Conservation (phyloP, 2,113 vertebrate species). For the Microtus oregoni region DNA sequence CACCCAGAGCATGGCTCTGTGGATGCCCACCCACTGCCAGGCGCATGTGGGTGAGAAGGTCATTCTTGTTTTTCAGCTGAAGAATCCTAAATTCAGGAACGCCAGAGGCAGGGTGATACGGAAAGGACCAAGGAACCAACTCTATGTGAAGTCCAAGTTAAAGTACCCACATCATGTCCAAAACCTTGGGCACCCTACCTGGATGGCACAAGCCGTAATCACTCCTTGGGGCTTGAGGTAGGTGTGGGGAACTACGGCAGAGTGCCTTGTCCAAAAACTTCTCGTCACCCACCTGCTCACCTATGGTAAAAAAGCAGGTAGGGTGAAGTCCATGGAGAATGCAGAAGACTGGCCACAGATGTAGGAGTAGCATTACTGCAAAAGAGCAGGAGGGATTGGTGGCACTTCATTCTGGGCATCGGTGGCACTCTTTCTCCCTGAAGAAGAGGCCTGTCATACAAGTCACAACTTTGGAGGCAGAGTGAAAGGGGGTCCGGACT, state of each 20-base stretch:
- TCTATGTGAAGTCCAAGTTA: neutral
- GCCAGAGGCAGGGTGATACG: neutral
- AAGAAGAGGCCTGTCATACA: neutral
- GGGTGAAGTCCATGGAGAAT: rapidly evolving
- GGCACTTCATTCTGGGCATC: neutral
- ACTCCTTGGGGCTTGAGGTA: rapidly evolving
- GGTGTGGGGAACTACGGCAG: neutral
- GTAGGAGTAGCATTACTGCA: rapidly evolving
- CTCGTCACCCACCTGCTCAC: neutral
- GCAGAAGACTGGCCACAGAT: neutral
- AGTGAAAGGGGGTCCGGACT: neutral
- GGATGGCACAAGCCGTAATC: neutral
- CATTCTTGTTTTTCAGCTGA: neutral
- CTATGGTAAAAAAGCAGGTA: neutral
- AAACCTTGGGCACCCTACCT: neutral
- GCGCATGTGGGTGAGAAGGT: neutral
- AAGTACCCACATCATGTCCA: neutral
- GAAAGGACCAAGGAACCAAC: neutral
- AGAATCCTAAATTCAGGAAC: neutral
- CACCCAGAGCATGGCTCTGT: neutral
- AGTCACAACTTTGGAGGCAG: neutral
- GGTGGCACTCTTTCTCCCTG: neutral
- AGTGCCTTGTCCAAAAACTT: neutral
- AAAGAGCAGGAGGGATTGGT: neutral
- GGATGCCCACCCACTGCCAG: neutral